These are phyloP conservation scores for Zeuzera pyrina DNA, from an alignment of 2,888 invertebrate species.

Conservation along the genomic window DNA sequence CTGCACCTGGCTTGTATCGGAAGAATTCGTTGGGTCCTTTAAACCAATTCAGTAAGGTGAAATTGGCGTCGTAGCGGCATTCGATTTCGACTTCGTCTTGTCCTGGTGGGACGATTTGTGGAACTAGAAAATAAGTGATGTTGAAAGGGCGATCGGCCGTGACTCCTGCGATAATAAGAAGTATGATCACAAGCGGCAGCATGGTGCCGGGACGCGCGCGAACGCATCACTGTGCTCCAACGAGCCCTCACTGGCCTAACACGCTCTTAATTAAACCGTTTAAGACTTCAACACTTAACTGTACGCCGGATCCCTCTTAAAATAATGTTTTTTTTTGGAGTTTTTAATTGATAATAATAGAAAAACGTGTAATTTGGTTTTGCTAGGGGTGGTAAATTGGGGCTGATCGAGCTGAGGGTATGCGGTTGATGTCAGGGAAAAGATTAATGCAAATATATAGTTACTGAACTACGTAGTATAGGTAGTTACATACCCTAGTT, in stretches of 20 bases:
- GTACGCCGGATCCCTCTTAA: slow-evolving; percentile 39
- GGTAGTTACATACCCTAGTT: no score
- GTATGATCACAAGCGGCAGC: slow-evolving; percentile 33
- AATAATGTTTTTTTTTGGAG: slow-evolving; percentile 34
- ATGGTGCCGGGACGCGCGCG: slow-evolving; percentile 50
- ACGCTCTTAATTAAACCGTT: slow-evolving; percentile 67
- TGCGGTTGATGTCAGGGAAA: no score
- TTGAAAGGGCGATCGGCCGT: slow-evolving; percentile 40
- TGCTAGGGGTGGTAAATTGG: slow-evolving; percentile 43
- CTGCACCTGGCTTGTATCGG: slow-evolving; percentile 48
- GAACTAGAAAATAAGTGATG: slow-evolving; percentile 49
- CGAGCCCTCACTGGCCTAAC: slow-evolving; percentile 35
- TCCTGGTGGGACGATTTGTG: slow-evolving; percentile 36
- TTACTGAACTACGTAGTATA: no score
- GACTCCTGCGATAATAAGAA: slow-evolving; percentile 21
- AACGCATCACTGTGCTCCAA: slow-evolving; percentile 51
- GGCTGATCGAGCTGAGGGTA: no score
- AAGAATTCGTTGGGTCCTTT: slow-evolving; percentile 58
- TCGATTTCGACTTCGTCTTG: slow-evolving; percentile 48
- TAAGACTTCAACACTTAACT: slow-evolving; percentile 67
- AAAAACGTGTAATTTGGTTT: slow-evolving; percentile 38
- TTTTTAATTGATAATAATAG: slow-evolving; percentile 54
- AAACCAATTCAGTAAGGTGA: slow-evolving; percentile 59
- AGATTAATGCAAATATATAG: no score
- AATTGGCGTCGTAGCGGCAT: slow-evolving; percentile 59